These are phyloP conservation scores for Apis dorsata DNA, from an alignment of 1,140 invertebrate species.

Conservation along the genomic window DNA sequence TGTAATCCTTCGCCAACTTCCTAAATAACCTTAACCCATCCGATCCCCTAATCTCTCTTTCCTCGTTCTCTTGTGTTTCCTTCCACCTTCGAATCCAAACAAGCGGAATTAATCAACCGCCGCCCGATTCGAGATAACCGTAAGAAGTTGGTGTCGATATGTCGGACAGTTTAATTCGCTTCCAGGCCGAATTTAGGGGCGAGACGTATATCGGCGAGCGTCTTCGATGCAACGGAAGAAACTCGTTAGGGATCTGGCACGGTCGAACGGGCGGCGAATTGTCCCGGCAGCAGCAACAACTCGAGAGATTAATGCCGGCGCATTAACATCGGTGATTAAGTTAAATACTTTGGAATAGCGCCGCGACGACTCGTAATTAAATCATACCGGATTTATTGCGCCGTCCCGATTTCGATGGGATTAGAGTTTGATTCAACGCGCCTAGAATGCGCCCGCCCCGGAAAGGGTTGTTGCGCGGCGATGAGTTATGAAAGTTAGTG, in stretches of 20 bases:
- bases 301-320: slow-evolving; percentile 34
- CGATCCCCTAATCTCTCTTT: too few species aligned
- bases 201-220: slow-evolving; percentile 1
- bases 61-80: neutral
- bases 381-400: slow-evolving; percentile 57
- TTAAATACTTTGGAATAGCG: slow-evolving; percentile 45
- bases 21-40: too few species aligned
- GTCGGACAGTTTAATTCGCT: slow-evolving; percentile 7
- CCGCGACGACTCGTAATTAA: slow-evolving; percentile 55
- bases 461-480: slow-evolving; percentile 24
- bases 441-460: neutral
- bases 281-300: neutral
- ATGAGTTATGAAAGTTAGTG: slow-evolving; percentile 62
- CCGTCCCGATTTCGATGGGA: slow-evolving; percentile 51
- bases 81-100: neutral
- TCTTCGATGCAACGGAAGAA: slow-evolving; percentile 25
- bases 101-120: neutral
- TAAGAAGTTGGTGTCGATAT: slow-evolving; percentile 8
- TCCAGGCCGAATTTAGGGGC: neutral
- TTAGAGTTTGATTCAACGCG: slow-evolving; percentile 59
- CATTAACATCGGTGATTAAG: slow-evolving; percentile 51
- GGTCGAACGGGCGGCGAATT: neutral
- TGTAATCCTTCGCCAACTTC: too few species aligned
- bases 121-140: neutral
- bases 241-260: neutral